Percentiles rank a stretch among this genome's conserved stretches.
These are phyloP conservation scores for Phymastichus coffea DNA, from an alignment of 1,140 invertebrate genomes.

Conservation along the genomic window DNA sequence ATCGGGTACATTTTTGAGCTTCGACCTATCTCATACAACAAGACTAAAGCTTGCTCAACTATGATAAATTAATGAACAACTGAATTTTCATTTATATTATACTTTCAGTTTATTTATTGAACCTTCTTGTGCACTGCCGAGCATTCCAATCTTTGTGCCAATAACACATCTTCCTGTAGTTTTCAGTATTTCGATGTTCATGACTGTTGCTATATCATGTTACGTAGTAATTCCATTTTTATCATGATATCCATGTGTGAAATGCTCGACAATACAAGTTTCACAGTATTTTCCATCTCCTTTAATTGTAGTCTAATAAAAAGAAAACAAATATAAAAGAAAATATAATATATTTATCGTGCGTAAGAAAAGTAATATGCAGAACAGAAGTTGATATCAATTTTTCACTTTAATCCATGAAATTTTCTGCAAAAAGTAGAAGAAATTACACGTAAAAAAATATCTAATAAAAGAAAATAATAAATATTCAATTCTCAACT, in stretches of 20 bases:
- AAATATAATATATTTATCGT: not conserved
- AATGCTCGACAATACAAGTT: constrained; percentile 2
- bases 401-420: not conserved
- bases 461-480: too few species aligned
- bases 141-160: constrained; percentile 7
- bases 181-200: not conserved
- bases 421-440: not conserved
- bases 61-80: not conserved
- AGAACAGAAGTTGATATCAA: not conserved
- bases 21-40: not conserved
- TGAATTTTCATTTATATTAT: constrained; percentile 1
- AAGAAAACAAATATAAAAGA: not conserved
- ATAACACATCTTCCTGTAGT: not conserved
- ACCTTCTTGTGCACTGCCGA: not conserved
- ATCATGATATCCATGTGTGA: not conserved
- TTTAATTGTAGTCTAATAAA: not conserved
- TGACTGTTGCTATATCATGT: not conserved
- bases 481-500: too few species aligned
- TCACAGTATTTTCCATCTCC: not conserved
- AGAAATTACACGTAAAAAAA: not conserved
- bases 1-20: not conserved
- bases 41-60: constrained; percentile 4
- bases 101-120: not conserved
- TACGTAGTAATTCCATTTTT: constrained; percentile 4
- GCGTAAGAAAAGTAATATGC: not conserved